A percentile compares a stretch with the other conserved stretches of the same genome.
phyloP scores from a whole-genome alignment of 2,797 vertebrate genomes.

The Telmatherina bonti region DNA sequence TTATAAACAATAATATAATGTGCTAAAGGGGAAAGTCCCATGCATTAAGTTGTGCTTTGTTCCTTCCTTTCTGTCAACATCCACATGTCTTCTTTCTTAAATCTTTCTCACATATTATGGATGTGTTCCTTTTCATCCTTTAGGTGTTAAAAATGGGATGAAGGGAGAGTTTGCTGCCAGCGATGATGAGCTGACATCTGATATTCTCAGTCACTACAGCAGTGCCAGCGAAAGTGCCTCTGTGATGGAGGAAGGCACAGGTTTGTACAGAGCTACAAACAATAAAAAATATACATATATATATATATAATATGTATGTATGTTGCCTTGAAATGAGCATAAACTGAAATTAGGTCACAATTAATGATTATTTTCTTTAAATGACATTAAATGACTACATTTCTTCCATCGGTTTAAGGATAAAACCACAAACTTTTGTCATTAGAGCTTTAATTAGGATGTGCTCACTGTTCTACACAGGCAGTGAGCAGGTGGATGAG shows the following conservation, averaged over 20 bases:
- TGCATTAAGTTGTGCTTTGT: too few relatives aligned
- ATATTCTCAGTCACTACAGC: slow-evolving; percentile 91
- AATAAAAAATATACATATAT: too few relatives aligned
- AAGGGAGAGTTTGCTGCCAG: slow-evolving; percentile 89
- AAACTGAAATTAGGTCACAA: neutral
- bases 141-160: slow-evolving; percentile 83
- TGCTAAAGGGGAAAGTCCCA: too few relatives aligned
- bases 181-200: slow-evolving; percentile 92
- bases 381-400: neutral
- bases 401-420: neutral
- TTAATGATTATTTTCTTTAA: neutral
- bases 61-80: neutral
- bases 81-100: neutral
- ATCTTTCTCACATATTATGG: neutral
- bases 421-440: neutral
- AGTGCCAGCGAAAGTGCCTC: slow-evolving; percentile 90
- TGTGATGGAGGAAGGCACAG: slow-evolving; percentile 86
- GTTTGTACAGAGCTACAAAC: slow-evolving; percentile 67
- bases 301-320: neutral
- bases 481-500: slow-evolving; percentile 86
- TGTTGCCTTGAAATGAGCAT: neutral
- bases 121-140: neutral
- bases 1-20: too few relatives aligned
- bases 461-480: slow-evolving; percentile 63
- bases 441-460: neutral